Percentiles rank a stretch among this genome's conserved stretches.
Evolutionary conservation across 2,797 vertebrate genomes (phyloP).

Genomic region (Calcarius lapponicus): DNA sequence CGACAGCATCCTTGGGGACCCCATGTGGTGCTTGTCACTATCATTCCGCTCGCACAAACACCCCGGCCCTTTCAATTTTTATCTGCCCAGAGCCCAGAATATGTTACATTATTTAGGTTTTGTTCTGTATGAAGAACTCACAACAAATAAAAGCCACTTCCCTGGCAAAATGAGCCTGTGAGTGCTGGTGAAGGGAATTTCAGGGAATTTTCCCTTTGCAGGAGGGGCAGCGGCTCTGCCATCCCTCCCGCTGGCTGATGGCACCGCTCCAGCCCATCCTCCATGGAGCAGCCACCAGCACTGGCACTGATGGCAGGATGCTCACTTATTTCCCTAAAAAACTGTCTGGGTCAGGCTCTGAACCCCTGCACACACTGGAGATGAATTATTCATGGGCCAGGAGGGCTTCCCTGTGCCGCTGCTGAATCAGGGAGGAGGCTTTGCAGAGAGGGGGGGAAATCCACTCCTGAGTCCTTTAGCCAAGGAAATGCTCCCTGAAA

Average conservation of each 20-base stretch:
- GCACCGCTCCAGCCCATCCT: neutral
- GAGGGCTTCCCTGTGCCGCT: neutral
- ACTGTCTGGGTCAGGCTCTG: neutral
- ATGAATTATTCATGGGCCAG: neutral
- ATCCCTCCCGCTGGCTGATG: neutral
- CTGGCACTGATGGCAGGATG: neutral
- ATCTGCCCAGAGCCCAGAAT: conserved; percentile 19
- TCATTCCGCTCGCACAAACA: neutral
- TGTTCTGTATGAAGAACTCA: conserved; percentile 25
- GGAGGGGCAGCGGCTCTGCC: conserved; percentile 16
- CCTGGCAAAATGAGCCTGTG: neutral
- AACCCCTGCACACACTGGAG: neutral
- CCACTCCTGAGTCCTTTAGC: neutral
- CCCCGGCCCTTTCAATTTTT: neutral
- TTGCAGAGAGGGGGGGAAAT: neutral
- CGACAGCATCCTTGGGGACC: neutral
- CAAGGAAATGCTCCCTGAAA: neutral
- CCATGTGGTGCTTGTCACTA: conserved; percentile 8
- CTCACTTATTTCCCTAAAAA: neutral
- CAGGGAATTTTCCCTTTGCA: neutral
- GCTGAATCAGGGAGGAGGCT: neutral
- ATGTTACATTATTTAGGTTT: conserved; percentile 18
- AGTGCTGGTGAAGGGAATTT: neutral
- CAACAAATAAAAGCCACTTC: conserved; percentile 38
- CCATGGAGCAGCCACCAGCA: neutral